Conservation (phyloP, 1,140 invertebrate species). For the Drosophila bocki region DNA sequence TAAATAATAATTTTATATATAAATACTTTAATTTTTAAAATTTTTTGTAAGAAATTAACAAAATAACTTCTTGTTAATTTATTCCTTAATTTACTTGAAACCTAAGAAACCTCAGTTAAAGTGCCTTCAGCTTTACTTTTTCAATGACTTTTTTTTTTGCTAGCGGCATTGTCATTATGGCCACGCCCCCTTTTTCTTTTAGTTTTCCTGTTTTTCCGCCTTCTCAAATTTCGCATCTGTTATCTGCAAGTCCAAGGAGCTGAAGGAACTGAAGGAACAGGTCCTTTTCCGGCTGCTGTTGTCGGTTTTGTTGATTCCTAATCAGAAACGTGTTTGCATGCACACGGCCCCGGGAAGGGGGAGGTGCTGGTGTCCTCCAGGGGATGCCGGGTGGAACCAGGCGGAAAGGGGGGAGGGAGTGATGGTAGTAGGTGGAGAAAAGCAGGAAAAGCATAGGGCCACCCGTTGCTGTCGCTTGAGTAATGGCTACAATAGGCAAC, state of each 20-base stretch:
- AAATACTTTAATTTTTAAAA: too few species aligned
- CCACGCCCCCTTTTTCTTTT: slow-evolving; percentile 16
- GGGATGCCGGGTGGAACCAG: background rate
- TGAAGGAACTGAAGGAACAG: slow-evolving; percentile 18
- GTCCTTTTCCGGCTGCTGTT: slow-evolving; percentile 45
- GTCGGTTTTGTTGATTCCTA: slow-evolving; percentile 51
- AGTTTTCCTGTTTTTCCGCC: background rate
- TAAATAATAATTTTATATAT: too few species aligned
- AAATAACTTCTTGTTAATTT: background rate
- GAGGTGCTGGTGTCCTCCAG: background rate
- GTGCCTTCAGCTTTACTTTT: background rate
- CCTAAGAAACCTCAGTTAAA: background rate
- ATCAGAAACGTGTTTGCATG: slow-evolving; percentile 58
- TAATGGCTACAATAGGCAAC: slow-evolving; percentile 52
- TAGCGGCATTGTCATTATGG: slow-evolving; percentile 33
- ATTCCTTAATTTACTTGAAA: background rate
- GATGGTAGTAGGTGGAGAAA: background rate
- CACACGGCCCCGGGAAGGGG: slow-evolving; percentile 2
- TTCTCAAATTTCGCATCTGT: slow-evolving; percentile 9
- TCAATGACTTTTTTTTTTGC: slow-evolving; percentile 1
- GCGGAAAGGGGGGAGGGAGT: background rate
- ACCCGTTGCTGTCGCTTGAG: slow-evolving; percentile 46
- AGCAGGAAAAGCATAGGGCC: background rate
- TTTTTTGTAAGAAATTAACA: background rate
- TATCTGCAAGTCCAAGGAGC: slow-evolving; percentile 13